Evolutionary conservation across 1,140 invertebrate genomes (phyloP).

Genomic region (Lucilia cuprina): DNA sequence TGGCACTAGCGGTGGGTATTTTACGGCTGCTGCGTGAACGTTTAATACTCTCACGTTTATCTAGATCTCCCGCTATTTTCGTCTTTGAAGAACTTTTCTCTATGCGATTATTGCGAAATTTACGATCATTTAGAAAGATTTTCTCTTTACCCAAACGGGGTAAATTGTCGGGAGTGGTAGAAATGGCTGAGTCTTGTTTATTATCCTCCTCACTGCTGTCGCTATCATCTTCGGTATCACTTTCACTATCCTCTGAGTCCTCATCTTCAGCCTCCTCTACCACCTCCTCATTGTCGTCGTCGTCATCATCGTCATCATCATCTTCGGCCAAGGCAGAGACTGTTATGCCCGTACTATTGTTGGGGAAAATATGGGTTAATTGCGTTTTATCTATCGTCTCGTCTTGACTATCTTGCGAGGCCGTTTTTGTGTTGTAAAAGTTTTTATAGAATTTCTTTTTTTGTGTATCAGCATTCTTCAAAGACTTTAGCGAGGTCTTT

Average conservation of each 20-base stretch:
- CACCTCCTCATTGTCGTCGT: conserved; percentile 25
- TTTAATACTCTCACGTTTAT: conserved; percentile 43
- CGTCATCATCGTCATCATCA: background rate
- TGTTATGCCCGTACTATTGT: background rate
- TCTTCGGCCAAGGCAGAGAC: background rate
- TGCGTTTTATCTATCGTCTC: background rate
- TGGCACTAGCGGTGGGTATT: conserved; percentile 25
- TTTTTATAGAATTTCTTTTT: conserved; percentile 42
- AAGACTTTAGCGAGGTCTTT: conserved; percentile 37
- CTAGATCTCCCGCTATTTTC: conserved; percentile 42
- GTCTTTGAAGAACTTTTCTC: conserved; percentile 51
- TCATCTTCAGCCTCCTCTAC: conserved; percentile 35
- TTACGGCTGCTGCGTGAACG: conserved; percentile 43
- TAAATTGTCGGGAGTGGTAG: conserved; percentile 30
- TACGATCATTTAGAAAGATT: conserved; percentile 48
- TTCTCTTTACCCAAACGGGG: conserved; percentile 39
- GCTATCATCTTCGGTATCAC: conserved; percentile 36
- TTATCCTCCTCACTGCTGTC: conserved; percentile 10
- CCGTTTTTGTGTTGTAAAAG: background rate
- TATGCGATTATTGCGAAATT: conserved; percentile 50
- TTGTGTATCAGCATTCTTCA: conserved; percentile 36
- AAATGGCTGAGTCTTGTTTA: background rate
- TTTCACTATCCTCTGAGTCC: background rate
- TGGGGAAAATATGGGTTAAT: too few species aligned
- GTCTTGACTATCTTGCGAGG: conserved; percentile 16